Evolutionary conservation across 1,140 invertebrate genomes (phyloP).

Genomic region (Saxidomus purpurata): DNA sequence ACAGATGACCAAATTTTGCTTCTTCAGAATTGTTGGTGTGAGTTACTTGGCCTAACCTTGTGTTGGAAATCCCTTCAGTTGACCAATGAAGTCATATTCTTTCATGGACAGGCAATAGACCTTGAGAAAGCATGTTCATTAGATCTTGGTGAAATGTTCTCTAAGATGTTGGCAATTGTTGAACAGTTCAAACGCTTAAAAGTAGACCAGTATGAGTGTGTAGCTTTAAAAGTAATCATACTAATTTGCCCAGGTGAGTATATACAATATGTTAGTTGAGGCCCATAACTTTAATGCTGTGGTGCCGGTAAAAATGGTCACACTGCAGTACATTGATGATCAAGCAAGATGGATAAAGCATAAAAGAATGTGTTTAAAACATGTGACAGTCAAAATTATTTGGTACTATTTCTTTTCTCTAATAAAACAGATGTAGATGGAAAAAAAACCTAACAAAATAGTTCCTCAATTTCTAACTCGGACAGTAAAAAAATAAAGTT

Average conservation of each 20-base stretch:
- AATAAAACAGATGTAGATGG: too few species aligned
- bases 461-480: too few species aligned
- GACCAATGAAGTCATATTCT: slow-evolving; percentile 89
- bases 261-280: neutral
- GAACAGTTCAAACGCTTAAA: slow-evolving; percentile 95
- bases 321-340: too few species aligned
- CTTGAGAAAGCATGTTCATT: slow-evolving; percentile 91
- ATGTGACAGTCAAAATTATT: too few species aligned
- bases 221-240: slow-evolving; percentile 97
- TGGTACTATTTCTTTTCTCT: too few species aligned
- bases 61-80: slow-evolving; percentile 84
- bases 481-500: too few species aligned
- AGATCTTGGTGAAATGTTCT: slow-evolving; percentile 89
- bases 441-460: too few species aligned
- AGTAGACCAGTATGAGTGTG: slow-evolving; percentile 98
- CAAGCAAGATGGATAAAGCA: too few species aligned
- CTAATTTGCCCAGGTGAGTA: slow-evolving; percentile 95
- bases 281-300: too few species aligned
- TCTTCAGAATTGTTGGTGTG: slow-evolving; percentile 99
- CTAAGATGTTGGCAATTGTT: slow-evolving; percentile 97
- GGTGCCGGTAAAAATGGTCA: too few species aligned
- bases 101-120: slow-evolving; percentile 90
- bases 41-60: slow-evolving; percentile 93
- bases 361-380: too few species aligned
- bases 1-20: slow-evolving; percentile 98